Conservation (phyloP, 2,888 invertebrate species). For the Erebia palarica region DNA sequence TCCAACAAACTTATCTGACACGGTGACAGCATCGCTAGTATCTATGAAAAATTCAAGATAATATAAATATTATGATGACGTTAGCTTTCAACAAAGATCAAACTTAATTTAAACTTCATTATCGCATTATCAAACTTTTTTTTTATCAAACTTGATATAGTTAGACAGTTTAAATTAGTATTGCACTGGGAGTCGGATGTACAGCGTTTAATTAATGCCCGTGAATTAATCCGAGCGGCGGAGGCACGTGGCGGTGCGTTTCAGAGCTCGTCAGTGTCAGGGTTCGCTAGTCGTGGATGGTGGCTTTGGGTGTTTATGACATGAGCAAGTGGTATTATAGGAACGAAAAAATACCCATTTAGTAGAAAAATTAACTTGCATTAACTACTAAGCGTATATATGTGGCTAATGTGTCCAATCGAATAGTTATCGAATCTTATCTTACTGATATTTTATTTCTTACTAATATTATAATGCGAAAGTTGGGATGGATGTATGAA, state of each 20-base stretch:
- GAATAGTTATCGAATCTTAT: too few species aligned
- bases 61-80: neutral
- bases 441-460: too few species aligned
- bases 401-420: too few species aligned
- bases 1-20: too few species aligned
- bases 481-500: too few species aligned
- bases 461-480: too few species aligned
- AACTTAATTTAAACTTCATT: conserved; percentile 39
- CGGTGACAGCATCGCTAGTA: too few species aligned
- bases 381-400: too few species aligned
- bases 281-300: conserved; percentile 43
- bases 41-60: too few species aligned
- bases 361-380: too few species aligned
- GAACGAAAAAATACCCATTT: neutral
- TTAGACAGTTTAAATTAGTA: conserved; percentile 43
- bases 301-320: neutral
- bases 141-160: too few species aligned
- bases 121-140: conserved; percentile 27
- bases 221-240: conserved; percentile 51
- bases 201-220: conserved; percentile 58
- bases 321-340: neutral
- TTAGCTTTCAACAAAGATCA: conserved; percentile 24
- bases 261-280: conserved; percentile 54
- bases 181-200: conserved; percentile 38
- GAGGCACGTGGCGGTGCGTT: conserved; percentile 54